phyloP scores from a whole-genome alignment of 2,113 vertebrate species.

The Anhinga anhinga region DNA sequence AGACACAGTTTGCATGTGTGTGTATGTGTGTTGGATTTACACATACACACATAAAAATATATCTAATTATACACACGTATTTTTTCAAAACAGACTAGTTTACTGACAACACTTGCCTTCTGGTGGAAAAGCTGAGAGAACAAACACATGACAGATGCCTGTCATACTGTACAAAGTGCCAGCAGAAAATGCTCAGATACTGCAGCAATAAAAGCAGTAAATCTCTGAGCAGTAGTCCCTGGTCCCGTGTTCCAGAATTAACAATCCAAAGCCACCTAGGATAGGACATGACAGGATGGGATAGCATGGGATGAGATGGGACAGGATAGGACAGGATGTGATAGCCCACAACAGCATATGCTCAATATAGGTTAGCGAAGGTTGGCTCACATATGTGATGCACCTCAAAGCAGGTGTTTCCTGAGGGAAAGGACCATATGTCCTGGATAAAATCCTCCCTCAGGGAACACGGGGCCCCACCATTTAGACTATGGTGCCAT shows the following conservation, averaged over 20 bases:
- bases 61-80: background rate
- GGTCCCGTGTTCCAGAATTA: background rate
- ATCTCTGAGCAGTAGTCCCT: background rate
- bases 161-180: background rate
- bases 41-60: background rate
- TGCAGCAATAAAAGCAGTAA: background rate
- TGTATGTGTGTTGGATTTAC: background rate
- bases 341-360: background rate
- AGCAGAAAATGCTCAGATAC: background rate
- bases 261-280: background rate
- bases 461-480: rapidly evolving
- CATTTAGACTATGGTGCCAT: background rate
- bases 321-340: background rate
- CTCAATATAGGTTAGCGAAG: background rate
- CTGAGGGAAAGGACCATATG: rapidly evolving
- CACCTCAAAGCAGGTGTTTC: background rate
- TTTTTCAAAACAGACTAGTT: slow-evolving; percentile 32
- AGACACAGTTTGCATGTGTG: background rate
- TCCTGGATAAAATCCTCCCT: background rate
- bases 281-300: background rate
- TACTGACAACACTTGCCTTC: slow-evolving; percentile 32
- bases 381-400: background rate
- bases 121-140: slow-evolving; percentile 33
- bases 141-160: slow-evolving; percentile 23
- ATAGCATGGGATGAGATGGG: background rate